Conservation (phyloP, 2,113 vertebrate species). For the Ursus arctos region DNA sequence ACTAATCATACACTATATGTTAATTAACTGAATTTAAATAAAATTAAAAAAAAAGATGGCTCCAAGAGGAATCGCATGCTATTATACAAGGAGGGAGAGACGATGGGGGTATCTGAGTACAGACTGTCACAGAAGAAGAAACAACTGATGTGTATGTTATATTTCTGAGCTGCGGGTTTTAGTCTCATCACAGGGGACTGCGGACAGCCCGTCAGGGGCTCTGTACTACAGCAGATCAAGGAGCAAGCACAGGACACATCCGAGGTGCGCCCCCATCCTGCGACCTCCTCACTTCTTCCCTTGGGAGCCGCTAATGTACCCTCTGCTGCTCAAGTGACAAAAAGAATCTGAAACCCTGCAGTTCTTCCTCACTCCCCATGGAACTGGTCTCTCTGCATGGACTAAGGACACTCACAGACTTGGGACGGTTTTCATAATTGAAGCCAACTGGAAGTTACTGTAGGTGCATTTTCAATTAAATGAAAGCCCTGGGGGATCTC, state of each 20-base stretch:
- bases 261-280: neutral
- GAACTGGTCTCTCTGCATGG: neutral
- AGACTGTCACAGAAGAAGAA: neutral
- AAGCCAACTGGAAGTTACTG: neutral
- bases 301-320: no score
- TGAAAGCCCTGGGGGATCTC: neutral
- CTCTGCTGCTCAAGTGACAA: neutral
- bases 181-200: slow-evolving; percentile 46
- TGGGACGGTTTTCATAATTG: neutral
- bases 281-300: neutral
- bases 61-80: neutral
- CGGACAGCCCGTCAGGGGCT: slow-evolving; percentile 28
- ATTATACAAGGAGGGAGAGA: neutral
- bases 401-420: neutral
- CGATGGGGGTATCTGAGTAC: accelerated
- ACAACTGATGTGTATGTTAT: neutral
- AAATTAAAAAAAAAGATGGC: neutral
- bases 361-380: neutral
- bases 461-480: neutral
- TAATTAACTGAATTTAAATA: neutral
- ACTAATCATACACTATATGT: neutral
- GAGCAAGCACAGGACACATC: neutral
- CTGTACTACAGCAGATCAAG: slow-evolving; percentile 21
- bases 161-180: neutral
- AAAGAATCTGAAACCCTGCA: neutral